phyloP scores from a whole-genome alignment of 2,113 vertebrate species.

The Condylura cristata region DNA sequence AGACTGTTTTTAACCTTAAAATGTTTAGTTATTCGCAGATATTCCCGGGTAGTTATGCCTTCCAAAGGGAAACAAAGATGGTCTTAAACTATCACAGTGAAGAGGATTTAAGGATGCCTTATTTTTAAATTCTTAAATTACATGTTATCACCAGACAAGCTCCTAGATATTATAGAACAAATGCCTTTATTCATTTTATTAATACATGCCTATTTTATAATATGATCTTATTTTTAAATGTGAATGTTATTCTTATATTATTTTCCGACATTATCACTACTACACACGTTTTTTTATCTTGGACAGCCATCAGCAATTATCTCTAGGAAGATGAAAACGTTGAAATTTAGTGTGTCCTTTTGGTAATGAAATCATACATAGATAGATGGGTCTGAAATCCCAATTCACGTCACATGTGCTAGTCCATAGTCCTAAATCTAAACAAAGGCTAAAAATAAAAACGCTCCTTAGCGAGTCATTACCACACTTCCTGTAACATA shows the following conservation, averaged over 20 bases:
- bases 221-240: background rate
- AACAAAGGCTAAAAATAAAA: constrained; percentile 50
- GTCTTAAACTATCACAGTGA: constrained; percentile 35
- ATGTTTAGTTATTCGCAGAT: background rate
- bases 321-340: background rate
- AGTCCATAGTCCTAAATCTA: constrained; percentile 41
- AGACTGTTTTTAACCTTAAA: background rate
- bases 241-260: background rate
- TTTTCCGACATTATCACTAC: background rate
- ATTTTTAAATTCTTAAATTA: constrained; percentile 10
- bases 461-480: background rate
- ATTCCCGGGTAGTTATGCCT: background rate
- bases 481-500: background rate
- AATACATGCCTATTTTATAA: background rate
- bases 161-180: background rate
- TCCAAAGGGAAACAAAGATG: background rate
- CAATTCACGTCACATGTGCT: background rate
- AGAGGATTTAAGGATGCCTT: background rate
- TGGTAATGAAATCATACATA: background rate
- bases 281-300: background rate
- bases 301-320: background rate
- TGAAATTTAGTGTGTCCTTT: background rate
- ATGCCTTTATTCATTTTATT: background rate
- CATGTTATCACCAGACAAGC: background rate
- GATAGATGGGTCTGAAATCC: constrained; percentile 30